Conservation (phyloP, 2,113 vertebrate species). For the Sinosuthora webbiana region DNA sequence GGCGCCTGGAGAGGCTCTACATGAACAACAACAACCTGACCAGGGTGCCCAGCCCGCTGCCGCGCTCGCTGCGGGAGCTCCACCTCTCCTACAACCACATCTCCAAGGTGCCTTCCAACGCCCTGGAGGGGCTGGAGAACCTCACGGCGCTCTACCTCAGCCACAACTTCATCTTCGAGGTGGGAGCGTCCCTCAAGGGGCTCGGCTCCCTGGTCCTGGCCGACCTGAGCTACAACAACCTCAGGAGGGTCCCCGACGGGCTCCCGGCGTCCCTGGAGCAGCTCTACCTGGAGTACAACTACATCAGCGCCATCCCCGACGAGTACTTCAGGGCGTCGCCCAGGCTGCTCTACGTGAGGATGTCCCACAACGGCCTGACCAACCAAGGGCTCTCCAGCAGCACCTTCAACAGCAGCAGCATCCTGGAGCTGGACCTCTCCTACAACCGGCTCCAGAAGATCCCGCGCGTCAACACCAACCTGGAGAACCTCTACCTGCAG, state of each 20-base stretch:
- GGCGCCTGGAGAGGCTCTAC: slow-evolving; percentile 85
- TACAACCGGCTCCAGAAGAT: slow-evolving; percentile 95
- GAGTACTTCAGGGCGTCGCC: slow-evolving; percentile 82
- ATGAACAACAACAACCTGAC: slow-evolving; percentile 93
- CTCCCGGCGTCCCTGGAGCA: slow-evolving; percentile 88
- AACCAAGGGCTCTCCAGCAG: slow-evolving; percentile 86
- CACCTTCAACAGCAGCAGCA: slow-evolving; percentile 89
- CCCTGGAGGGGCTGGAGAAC: slow-evolving; percentile 89
- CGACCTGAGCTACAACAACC: slow-evolving; percentile 88
- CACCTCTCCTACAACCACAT: slow-evolving; percentile 89
- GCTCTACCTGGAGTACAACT: slow-evolving; percentile 91
- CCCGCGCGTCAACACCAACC: slow-evolving; percentile 84
- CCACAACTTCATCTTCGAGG: slow-evolving; percentile 86
- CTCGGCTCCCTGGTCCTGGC: slow-evolving; percentile 85
- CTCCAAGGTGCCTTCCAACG: slow-evolving; percentile 77
- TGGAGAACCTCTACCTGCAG: slow-evolving; percentile 94
- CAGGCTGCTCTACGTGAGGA: slow-evolving; percentile 86
- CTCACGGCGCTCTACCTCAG: slow-evolving; percentile 89
- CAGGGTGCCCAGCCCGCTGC: slow-evolving; percentile 83
- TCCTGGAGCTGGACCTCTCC: slow-evolving; percentile 94
- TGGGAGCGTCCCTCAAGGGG: slow-evolving; percentile 79
- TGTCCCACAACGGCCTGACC: slow-evolving; percentile 90
- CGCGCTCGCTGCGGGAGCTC: slow-evolving; percentile 84
- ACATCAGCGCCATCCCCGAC: slow-evolving; percentile 83
- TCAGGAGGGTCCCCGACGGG: slow-evolving; percentile 84